phyloP scores from a whole-genome alignment of 2,113 vertebrate species.

The Neodon shergylaensis region DNA sequence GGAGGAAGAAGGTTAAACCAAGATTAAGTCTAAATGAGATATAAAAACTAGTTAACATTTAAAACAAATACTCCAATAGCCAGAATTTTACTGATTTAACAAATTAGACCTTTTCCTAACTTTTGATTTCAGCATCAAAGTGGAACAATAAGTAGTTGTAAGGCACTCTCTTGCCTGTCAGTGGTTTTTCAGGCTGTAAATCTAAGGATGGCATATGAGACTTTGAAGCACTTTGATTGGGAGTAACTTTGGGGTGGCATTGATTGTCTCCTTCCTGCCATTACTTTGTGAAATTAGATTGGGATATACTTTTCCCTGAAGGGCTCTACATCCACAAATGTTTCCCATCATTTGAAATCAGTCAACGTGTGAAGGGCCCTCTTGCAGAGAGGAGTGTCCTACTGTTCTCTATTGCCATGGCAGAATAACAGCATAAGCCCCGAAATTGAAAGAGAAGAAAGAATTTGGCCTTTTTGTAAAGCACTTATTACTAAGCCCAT shows the following conservation, averaged over 20 bases:
- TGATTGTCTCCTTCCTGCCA: conserved; percentile 67
- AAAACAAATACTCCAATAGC: background rate
- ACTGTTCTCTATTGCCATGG: background rate
- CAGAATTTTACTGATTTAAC: background rate
- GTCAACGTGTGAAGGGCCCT: conserved; percentile 65
- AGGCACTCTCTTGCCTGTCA: background rate
- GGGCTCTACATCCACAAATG: conserved; percentile 63
- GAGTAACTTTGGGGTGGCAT: conserved; percentile 13
- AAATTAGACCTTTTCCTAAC: background rate
- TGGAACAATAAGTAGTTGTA: background rate
- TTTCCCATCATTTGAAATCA: conserved; percentile 66
- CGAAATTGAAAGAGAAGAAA: conserved; percentile 64
- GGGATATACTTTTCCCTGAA: conserved; percentile 68
- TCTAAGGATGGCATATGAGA: conserved; percentile 40
- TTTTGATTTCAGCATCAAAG: conserved; percentile 36
- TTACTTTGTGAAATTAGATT: conserved; percentile 72
- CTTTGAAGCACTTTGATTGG: conserved; percentile 63
- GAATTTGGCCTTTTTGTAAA: background rate
- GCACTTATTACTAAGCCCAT: conserved; percentile 42
- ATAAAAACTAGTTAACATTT: conserved; percentile 25
- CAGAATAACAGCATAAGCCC: conserved; percentile 10
- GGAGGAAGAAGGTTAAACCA: background rate
- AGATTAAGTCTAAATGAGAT: conserved; percentile 3
- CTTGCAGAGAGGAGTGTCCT: background rate
- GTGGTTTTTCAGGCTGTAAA: background rate